Base-by-base conservation (phyloP, 2,888 invertebrate genomes). In the Lithosia quadra region DNA sequence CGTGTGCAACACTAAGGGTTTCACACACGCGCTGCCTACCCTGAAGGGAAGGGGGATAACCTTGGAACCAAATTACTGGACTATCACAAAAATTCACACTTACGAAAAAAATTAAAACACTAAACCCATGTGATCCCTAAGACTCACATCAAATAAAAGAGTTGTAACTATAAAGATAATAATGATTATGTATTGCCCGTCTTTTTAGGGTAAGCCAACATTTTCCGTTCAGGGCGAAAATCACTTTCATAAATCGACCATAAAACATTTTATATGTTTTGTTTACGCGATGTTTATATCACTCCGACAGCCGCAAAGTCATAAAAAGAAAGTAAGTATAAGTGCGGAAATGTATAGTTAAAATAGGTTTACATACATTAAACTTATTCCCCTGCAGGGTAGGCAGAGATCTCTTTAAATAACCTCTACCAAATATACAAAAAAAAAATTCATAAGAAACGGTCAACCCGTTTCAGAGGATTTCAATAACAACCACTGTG, bases 201-300 rank as follows among this genome's bases (percentile, higher is more conserved):
- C 18, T 43, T 18, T 43, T n/a, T 49, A n/a, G n/a, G n/a, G 36
- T 9, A 60, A 39, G 36, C 36, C 21, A 34, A 60, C 11, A 60
- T 57, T 33, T 60, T 36, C 36, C 10, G 9, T 39, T 43, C 24
- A 11, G 62, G 24, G 43, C 4, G n/a, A 49, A 49, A 49, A 62
- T 62, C 62, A 49, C 49, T 62, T 62, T 62, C n/a, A 49, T 21
- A 49, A 33, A 59, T 59, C 43, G n/a, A 15, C 28, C 33, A 53
- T 59, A n/a, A 66, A 33, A 60, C 39, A 18, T 66, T 60, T 59
- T 49, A 66, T 63, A 36, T 55, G 36, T 56, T 63, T 63, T 63
- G 63, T 63, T 49, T 63, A 56, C 56, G 56, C n/a, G 15, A 34
- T 34, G 18, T 28, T 33, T n/a, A 10, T 28, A 24, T 11, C 49